Base-by-base conservation (phyloP, 2,797 vertebrate species). In the Cottoperca gobio region DNA sequence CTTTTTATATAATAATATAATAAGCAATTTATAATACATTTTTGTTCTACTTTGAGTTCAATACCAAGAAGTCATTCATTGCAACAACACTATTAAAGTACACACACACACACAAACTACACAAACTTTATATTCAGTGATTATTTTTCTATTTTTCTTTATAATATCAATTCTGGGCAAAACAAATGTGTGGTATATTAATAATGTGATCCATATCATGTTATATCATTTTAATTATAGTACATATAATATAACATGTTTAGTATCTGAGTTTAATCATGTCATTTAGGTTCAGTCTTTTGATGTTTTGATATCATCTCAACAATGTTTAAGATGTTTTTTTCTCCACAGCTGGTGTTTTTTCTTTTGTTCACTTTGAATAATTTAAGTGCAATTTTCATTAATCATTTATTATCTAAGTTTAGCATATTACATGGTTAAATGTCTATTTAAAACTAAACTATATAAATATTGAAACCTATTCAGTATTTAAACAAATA, bases 21-120 rank as follows among this genome's bases (percentile, higher is more conserved):
- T 62, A 21, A 66, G 1, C 5, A n/a, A 66, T 17, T 0, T 12
- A 21, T 54, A 14, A 33, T 17, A 16, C 2, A 0, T 52, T 23
- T 52, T 12, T n/a, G 8, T 39, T 13, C 19, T 35, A 31, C 8
- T 48, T 28, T 52, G 21, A 2, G 37, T 71, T 9, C 13, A 35
- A 35, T 24, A 33, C 5, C 6, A n/a, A 57, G 8, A 72, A 4
- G 1, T 46, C 24, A 48, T 31, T 66, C 4, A 60, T 24, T 53
- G 26, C 10, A 11, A 59, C 4, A 60, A 68, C 23, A 26, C 23
- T 0, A 24, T 8, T 3, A 42, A 52, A 74, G 62, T 40, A 84
- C 59, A 72, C n/a, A 52, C 33, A 68, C 43, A 37, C n/a, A 76
- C 8, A 69, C 75, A 73, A 16, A 74, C 37, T n/a, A 70, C 31